A percentile compares a stretch with the other conserved stretches of the same genome.
Evolutionary conservation across 92 coral and sea anemone genomes (phyloP).

Genomic region (Phenganax stokvisi): DNA sequence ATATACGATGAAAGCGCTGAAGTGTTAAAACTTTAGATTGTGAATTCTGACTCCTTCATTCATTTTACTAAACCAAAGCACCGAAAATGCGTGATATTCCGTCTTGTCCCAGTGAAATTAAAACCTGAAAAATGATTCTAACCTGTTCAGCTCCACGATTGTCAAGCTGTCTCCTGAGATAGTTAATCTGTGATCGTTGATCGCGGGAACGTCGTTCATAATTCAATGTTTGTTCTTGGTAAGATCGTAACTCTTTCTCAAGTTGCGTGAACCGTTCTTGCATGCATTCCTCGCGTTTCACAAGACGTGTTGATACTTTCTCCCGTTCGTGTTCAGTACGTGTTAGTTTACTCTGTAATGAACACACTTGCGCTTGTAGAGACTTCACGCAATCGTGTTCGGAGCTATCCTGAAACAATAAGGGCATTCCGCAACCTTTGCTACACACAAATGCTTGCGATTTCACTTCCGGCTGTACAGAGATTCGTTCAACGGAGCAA

Average conservation of each 20-base stretch:
- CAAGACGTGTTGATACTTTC: conserved; percentile 70
- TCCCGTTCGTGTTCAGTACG: conserved; percentile 91
- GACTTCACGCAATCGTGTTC: conserved; percentile 90
- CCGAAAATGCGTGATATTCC: too few species aligned
- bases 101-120: too few species aligned
- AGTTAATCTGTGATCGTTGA: conserved; percentile 86
- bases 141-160: conserved; percentile 74
- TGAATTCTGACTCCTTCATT: too few species aligned
- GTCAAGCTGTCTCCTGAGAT: conserved; percentile 69
- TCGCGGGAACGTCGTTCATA: conserved; percentile 85
- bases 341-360: conserved; percentile 86
- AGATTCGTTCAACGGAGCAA: not conserved
- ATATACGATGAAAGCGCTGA: too few species aligned
- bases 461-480: conserved; percentile 60
- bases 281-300: conserved; percentile 75
- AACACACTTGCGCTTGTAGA: conserved; percentile 81
- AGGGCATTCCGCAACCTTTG: conserved; percentile 94
- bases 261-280: conserved; percentile 89
- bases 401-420: conserved; percentile 64
- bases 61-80: too few species aligned
- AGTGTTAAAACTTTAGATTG: too few species aligned
- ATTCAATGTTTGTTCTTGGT: conserved; percentile 90
- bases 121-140: conserved; percentile 19
- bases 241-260: conserved; percentile 86
- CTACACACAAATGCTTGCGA: conserved; percentile 88